phyloP scores from a whole-genome alignment of 2,888 invertebrate genomes.

The Lasioglossum zephyrum region DNA sequence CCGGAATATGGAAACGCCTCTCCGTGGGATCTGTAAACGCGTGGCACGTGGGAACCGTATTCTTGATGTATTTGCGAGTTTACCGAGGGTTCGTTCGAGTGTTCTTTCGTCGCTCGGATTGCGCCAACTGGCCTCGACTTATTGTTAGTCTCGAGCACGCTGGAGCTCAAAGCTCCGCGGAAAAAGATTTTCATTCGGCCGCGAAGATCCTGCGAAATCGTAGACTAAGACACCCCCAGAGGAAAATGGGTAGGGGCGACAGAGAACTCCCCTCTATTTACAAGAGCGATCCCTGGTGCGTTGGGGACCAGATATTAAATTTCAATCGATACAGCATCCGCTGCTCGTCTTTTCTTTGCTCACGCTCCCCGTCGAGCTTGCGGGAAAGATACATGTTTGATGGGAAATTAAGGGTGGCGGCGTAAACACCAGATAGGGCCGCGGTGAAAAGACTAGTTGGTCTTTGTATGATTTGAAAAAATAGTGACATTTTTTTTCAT shows the following conservation, averaged over 20 bases:
- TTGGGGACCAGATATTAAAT: slow-evolving; percentile 81
- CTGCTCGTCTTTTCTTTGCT: slow-evolving; percentile 71
- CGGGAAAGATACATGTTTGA: slow-evolving; percentile 72
- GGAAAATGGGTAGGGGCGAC: slow-evolving; percentile 50
- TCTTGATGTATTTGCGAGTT: background rate
- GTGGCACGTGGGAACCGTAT: background rate
- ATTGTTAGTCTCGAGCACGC: background rate
- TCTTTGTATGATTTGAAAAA: background rate
- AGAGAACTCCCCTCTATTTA: slow-evolving; percentile 77
- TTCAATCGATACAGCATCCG: slow-evolving; percentile 81
- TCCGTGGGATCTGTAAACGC: slow-evolving; percentile 15
- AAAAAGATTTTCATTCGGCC: slow-evolving; percentile 35
- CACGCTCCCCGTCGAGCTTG: slow-evolving; percentile 61
- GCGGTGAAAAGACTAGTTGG: slow-evolving; percentile 37
- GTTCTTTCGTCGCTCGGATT: background rate
- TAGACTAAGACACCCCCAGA: slow-evolving; percentile 47
- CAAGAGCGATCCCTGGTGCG: slow-evolving; percentile 74
- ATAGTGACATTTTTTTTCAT: no score
- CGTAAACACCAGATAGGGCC: slow-evolving; percentile 60
- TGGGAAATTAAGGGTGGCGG: slow-evolving; percentile 73
- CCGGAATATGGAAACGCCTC: background rate
- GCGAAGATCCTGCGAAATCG: slow-evolving; percentile 55
- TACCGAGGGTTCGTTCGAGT: background rate
- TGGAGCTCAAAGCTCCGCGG: slow-evolving; percentile 9
- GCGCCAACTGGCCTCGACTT: background rate